A percentile compares a stretch with the other conserved stretches of the same genome.
phyloP scores from a whole-genome alignment of 2,888 invertebrate species.

The Cryptocheilus praepositus region DNA sequence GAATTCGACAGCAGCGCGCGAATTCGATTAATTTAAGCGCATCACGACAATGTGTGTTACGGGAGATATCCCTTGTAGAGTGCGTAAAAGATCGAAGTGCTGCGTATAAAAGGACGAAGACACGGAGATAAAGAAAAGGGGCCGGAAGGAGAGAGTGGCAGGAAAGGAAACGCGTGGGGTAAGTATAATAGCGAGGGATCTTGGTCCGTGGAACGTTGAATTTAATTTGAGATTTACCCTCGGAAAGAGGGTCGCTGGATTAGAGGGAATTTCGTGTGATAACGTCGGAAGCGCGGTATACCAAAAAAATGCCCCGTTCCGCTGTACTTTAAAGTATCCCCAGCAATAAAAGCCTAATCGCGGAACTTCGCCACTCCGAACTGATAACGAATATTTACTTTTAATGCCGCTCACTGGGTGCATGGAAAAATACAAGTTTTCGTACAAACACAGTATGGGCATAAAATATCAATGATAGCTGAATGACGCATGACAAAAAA shows the following conservation, averaged over 20 bases:
- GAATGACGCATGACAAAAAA: no score
- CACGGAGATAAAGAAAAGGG: background rate
- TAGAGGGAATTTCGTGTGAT: slow-evolving; percentile 1
- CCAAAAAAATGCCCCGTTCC: background rate
- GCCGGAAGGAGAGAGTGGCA: slow-evolving; percentile 7
- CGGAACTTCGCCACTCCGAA: background rate
- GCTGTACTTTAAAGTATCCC: background rate
- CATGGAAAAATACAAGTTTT: no score
- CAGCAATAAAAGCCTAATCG: background rate
- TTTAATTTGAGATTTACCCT: slow-evolving; percentile 29
- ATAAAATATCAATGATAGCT: no score
- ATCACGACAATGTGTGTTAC: no score
- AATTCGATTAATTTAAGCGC: no score
- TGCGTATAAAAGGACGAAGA: no score
- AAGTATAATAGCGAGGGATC: slow-evolving; percentile 18
- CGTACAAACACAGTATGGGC: no score
- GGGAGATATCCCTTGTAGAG: no score
- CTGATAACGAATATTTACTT: no score
- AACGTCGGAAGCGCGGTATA: slow-evolving; percentile 3
- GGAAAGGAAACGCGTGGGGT: slow-evolving; percentile 3
- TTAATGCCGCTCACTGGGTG: no score
- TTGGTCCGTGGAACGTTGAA: slow-evolving; percentile 1
- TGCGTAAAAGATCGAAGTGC: no score
- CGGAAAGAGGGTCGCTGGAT: slow-evolving; percentile 5
- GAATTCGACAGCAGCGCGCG: no score